Evolutionary conservation across 2,113 vertebrate species (phyloP).

Genomic region (Nothocercus nigrocapillus): DNA sequence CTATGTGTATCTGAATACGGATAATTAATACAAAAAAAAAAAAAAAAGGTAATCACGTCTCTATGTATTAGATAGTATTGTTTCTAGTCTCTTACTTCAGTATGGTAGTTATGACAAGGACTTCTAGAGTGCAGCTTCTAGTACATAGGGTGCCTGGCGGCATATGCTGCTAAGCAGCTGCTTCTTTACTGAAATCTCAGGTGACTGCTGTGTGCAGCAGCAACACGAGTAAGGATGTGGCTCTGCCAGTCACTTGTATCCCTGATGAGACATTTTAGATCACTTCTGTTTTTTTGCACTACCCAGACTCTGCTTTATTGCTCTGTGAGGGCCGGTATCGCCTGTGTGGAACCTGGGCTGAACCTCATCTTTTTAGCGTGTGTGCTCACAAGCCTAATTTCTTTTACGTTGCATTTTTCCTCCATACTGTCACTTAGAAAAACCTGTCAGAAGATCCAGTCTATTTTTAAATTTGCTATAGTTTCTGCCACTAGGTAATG

Average conservation of each 20-base stretch:
- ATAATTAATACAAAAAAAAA: neutral
- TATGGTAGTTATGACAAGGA: neutral
- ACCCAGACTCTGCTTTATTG: neutral
- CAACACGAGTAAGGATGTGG: neutral
- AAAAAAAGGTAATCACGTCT: neutral
- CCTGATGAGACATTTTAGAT: neutral
- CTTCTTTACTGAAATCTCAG: constrained; percentile 11
- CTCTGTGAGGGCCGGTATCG: neutral
- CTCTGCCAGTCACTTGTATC: neutral
- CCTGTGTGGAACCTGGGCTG: neutral
- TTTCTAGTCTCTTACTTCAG: neutral
- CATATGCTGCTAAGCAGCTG: neutral
- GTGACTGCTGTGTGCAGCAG: neutral
- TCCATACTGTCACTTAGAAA: neutral
- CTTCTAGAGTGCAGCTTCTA: neutral
- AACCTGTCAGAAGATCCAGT: neutral
- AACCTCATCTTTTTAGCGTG: neutral
- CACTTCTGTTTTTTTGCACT: neutral
- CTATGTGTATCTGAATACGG: neutral
- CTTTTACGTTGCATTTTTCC: neutral
- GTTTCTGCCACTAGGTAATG: neutral
- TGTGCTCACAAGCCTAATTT: neutral
- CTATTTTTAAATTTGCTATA: neutral
- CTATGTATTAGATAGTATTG: neutral
- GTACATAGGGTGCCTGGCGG: neutral